These are phyloP conservation scores for Agriotes lineatus DNA, from an alignment of 2,888 invertebrate species.

Conservation along the genomic window DNA sequence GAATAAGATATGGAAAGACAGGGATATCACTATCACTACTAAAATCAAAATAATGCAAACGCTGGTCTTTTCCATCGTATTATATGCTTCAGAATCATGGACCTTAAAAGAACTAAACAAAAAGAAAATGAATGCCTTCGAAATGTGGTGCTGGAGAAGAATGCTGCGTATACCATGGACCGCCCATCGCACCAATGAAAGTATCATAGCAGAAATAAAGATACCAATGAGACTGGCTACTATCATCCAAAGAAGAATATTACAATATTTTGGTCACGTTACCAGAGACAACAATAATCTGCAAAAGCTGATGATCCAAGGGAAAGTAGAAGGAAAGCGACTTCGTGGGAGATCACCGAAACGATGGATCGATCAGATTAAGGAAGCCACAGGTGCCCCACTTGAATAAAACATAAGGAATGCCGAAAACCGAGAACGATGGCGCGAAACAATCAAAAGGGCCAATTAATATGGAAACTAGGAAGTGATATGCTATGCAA, in stretches of 20 bases:
- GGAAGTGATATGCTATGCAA: not conserved
- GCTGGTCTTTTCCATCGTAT: not conserved
- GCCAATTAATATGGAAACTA: not conserved
- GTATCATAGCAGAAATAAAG: not conserved
- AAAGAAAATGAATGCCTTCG: too few species aligned
- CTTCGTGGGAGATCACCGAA: too few species aligned
- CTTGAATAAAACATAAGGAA: not conserved
- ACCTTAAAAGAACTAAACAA: too few species aligned
- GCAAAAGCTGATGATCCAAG: too few species aligned
- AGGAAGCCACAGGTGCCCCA: not conserved
- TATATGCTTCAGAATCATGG: slow-evolving; percentile 1
- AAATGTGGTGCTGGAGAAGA: not conserved
- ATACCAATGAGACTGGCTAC: not conserved
- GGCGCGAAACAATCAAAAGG: not conserved
- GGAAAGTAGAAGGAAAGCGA: too few species aligned
- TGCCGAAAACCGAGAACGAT: too few species aligned
- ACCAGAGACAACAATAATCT: too few species aligned
- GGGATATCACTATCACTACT: slow-evolving; percentile 1
- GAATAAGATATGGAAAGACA: not conserved
- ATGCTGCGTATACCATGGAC: too few species aligned
- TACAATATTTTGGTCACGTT: too few species aligned
- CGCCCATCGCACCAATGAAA: too few species aligned
- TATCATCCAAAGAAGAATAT: too few species aligned
- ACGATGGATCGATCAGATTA: not conserved
- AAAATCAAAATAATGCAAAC: slow-evolving; percentile 11